A percentile compares a stretch with the other conserved stretches of the same genome.
These are phyloP conservation scores for Dione juno DNA, from an alignment of 2,888 invertebrate species.

Conservation along the genomic window DNA sequence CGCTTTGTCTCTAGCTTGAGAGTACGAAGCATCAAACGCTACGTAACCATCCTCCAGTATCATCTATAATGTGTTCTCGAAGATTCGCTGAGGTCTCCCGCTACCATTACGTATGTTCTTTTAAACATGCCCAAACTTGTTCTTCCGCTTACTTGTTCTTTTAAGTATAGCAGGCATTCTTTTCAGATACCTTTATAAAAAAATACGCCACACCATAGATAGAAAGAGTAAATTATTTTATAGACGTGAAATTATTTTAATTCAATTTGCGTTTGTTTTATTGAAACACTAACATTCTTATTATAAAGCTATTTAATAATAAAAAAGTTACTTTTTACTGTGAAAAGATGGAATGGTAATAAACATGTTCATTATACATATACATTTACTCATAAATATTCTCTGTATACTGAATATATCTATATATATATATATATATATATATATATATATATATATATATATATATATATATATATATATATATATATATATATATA, in stretches of 20 bases:
- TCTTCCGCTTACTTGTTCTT: neutral
- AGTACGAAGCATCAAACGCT: no score
- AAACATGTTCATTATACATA: constrained; percentile 1
- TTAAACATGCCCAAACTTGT: no score
- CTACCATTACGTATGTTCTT: no score
- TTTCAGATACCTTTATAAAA: no score
- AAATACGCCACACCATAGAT: neutral
- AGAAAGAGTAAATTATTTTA: neutral
- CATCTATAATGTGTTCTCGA: no score
- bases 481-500: no score
- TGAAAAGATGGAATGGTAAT: neutral
- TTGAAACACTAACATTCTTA: neutral
- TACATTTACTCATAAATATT: neutral
- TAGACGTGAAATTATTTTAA: neutral
- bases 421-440: neutral
- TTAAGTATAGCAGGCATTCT: neutral
- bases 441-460: no score
- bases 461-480: no score
- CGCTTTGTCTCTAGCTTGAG: no score
- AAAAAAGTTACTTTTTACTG: neutral
- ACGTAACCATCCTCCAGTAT: no score
- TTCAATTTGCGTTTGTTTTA: neutral
- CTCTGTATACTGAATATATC: neutral
- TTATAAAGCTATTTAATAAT: constrained; percentile 17
- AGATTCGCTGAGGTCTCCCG: no score